Percentiles rank a stretch among this genome's conserved stretches.
phyloP scores from a whole-genome alignment of 2,888 invertebrate species.

The Cylindroiulus punctatus region DNA sequence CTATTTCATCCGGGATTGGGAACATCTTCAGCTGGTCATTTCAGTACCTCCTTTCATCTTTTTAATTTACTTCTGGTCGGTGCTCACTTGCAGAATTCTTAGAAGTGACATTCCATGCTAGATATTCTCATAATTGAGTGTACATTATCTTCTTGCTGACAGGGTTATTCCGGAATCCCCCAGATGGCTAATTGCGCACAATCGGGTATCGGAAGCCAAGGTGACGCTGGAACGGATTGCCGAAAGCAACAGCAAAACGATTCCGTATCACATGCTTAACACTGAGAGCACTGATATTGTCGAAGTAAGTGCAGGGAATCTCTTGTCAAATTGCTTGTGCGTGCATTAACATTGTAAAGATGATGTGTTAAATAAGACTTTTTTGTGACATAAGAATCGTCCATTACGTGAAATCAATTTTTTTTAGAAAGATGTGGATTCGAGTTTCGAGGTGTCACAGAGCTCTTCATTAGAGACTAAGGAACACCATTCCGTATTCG shows the following conservation, averaged over 20 bases:
- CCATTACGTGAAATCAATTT: background rate
- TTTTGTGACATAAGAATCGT: too few species aligned
- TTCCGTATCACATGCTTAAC: slow-evolving; percentile 41
- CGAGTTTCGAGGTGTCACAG: background rate
- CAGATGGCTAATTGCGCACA: slow-evolving; percentile 78
- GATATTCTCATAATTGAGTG: background rate
- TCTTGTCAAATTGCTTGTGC: too few species aligned
- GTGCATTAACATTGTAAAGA: too few species aligned
- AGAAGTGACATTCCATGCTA: background rate
- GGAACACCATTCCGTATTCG: slow-evolving; percentile 48
- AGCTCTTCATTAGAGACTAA: background rate
- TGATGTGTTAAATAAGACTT: too few species aligned
- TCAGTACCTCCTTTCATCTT: slow-evolving; percentile 69
- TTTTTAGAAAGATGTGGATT: background rate
- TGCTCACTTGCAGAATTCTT: background rate
- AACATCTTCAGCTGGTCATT: slow-evolving; percentile 74
- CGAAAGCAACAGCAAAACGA: slow-evolving; percentile 56
- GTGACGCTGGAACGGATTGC: slow-evolving; percentile 71
- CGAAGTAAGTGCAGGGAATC: background rate
- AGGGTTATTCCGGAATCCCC: slow-evolving; percentile 75
- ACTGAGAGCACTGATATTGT: slow-evolving; percentile 15
- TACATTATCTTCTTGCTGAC: slow-evolving; percentile 57
- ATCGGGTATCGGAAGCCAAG: slow-evolving; percentile 71
- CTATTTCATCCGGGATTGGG: slow-evolving; percentile 76
- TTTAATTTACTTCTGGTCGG: slow-evolving; percentile 50